Percentiles rank a stretch among this genome's conserved stretches.
phyloP scores from a whole-genome alignment of 2,113 vertebrate species.

The Plestiodon gilberti region DNA sequence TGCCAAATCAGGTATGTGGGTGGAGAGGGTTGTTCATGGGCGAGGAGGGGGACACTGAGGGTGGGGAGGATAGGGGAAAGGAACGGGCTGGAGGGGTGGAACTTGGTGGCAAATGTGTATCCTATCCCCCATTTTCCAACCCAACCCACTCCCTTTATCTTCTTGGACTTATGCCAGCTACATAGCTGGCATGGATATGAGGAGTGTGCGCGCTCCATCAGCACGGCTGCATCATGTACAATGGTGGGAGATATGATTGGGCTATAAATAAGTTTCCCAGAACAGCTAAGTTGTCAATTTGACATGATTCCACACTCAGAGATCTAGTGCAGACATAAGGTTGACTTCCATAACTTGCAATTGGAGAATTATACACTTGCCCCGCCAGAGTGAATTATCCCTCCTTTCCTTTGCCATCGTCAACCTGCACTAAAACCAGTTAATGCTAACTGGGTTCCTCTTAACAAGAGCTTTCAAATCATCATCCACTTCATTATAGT shows the following conservation, averaged over 20 bases:
- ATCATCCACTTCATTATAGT: neutral
- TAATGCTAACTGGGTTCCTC: neutral
- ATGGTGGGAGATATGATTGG: neutral
- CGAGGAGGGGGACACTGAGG: too few species aligned
- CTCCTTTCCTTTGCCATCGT: neutral
- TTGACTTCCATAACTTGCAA: neutral
- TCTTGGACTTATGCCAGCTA: too few species aligned
- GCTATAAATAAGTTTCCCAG: constrained; percentile 2
- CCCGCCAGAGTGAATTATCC: neutral
- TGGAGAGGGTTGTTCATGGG: too few species aligned
- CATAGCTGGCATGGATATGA: too few species aligned
- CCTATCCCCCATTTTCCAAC: too few species aligned
- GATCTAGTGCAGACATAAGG: neutral
- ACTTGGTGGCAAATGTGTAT: too few species aligned
- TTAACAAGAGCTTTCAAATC: neutral
- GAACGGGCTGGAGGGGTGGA: too few species aligned
- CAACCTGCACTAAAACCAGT: neutral
- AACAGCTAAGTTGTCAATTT: neutral
- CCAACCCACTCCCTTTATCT: too few species aligned
- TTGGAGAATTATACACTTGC: neutral
- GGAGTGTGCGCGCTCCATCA: too few species aligned
- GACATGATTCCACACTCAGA: neutral
- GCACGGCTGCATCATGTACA: too few species aligned
- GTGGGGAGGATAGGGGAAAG: too few species aligned
- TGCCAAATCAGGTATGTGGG: too few species aligned